Percentiles rank a stretch among this genome's conserved stretches.
Evolutionary conservation across 2,113 vertebrate species (phyloP).

Genomic region (Corythaixoides concolor): DNA sequence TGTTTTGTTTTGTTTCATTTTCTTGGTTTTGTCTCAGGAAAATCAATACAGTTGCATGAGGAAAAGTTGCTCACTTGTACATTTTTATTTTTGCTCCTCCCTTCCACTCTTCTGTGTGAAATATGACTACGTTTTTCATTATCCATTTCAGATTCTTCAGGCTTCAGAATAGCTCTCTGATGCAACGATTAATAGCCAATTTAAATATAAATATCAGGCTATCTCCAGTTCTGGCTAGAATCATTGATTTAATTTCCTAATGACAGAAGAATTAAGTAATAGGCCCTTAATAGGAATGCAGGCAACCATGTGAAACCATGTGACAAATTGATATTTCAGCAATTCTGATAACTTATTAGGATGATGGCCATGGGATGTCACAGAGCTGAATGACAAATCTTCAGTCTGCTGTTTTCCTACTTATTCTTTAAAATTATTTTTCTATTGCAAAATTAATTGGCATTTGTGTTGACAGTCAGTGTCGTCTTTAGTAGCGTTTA

Average conservation of each 20-base stretch:
- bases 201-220: constrained; percentile 75
- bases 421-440: constrained; percentile 23
- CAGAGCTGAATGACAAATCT: constrained; percentile 50
- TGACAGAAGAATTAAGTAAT: constrained; percentile 84
- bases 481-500: background rate
- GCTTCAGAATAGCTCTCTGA: background rate
- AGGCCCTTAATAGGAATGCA: constrained; percentile 69
- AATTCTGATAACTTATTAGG: constrained; percentile 80
- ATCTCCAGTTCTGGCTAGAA: constrained; percentile 72
- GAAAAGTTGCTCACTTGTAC: background rate
- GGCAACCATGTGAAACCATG: constrained; percentile 87
- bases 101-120: background rate
- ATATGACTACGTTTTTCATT: background rate
- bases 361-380: constrained; percentile 44
- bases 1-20: background rate
- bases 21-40: background rate
- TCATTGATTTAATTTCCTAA: constrained; percentile 87
- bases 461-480: background rate
- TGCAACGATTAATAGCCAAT: constrained; percentile 50
- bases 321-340: constrained; percentile 90
- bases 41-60: background rate
- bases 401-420: background rate
- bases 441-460: background rate
- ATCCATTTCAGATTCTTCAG: background rate
- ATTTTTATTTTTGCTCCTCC: background rate